Evolutionary conservation across 1,140 invertebrate species (phyloP).

Genomic region (Mycetomoellerius zeteki): DNA sequence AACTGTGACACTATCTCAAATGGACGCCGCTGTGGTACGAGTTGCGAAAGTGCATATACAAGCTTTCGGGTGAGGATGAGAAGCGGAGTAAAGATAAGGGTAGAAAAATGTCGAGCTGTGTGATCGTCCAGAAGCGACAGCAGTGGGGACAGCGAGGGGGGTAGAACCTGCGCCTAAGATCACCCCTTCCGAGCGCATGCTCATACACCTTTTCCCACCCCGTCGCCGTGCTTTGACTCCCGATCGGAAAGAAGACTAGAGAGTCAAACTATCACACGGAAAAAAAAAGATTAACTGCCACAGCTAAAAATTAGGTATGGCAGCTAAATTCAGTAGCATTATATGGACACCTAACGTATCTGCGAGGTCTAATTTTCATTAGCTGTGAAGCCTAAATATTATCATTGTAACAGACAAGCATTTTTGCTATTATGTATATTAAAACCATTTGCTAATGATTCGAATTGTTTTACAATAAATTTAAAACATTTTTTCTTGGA

Average conservation of each 20-base stretch:
- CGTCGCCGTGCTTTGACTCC: constrained; percentile 78
- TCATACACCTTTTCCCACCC: constrained; percentile 76
- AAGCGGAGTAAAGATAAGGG: constrained; percentile 79
- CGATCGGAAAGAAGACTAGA: constrained; percentile 76
- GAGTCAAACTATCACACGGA: constrained; percentile 67
- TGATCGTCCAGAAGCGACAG: constrained; percentile 69
- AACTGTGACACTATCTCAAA: constrained; percentile 45
- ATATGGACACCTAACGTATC: too few relatives aligned
- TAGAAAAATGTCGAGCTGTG: constrained; percentile 82
- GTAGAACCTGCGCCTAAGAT: constrained; percentile 84
- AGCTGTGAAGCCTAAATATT: too few relatives aligned
- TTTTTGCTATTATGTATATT: too few relatives aligned
- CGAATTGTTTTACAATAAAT: neutral
- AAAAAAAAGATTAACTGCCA: too few relatives aligned
- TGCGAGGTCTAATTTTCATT: too few relatives aligned
- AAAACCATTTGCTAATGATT: neutral
- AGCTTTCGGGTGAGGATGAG: constrained; percentile 69
- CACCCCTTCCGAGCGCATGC: constrained; percentile 82
- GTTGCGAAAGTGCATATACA: constrained; percentile 74
- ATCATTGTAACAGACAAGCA: too few relatives aligned
- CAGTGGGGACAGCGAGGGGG: constrained; percentile 77
- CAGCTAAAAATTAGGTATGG: too few relatives aligned
- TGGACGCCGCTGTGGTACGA: constrained; percentile 33
- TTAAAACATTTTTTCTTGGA: neutral
- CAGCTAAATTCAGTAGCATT: too few relatives aligned